Conservation (phyloP, 2,113 vertebrate species). For the Calidris pygmaea region DNA sequence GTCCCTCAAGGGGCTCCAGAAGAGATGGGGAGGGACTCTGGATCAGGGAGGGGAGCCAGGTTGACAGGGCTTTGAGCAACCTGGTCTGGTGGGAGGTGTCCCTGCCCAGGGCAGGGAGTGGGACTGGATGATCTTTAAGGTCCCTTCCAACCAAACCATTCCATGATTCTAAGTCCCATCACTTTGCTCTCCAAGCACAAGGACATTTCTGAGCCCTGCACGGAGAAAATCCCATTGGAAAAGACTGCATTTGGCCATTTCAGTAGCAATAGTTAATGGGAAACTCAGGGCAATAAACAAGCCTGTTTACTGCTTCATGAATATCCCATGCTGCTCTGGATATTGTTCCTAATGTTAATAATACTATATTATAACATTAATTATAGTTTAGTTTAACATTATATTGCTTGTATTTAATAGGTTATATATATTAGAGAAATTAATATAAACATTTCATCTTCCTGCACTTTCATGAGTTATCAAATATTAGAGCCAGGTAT, state of each 20-base stretch:
- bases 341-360: neutral
- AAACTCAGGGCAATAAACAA: neutral
- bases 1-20: no score
- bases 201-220: fast-evolving
- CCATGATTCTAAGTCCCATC: no score
- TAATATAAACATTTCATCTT: neutral
- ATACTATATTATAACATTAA: neutral
- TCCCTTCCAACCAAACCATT: no score
- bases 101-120: no score
- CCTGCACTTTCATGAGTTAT: neutral
- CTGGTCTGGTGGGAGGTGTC: no score
- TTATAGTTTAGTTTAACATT: neutral
- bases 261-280: neutral
- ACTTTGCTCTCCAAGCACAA: neutral
- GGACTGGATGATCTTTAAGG: no score
- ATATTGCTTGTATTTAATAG: neutral
- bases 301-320: neutral
- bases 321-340: neutral
- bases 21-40: no score
- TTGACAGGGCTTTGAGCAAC: no score
- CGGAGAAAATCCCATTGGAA: fast-evolving
- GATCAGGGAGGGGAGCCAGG: no score
- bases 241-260: neutral
- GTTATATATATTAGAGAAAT: neutral
- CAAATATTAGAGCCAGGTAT: neutral